Percentiles rank a stretch among this genome's conserved stretches.
Conservation (phyloP, 2,113 vertebrate species). For the Sinocyclocheilus maitianheensis region DNA sequence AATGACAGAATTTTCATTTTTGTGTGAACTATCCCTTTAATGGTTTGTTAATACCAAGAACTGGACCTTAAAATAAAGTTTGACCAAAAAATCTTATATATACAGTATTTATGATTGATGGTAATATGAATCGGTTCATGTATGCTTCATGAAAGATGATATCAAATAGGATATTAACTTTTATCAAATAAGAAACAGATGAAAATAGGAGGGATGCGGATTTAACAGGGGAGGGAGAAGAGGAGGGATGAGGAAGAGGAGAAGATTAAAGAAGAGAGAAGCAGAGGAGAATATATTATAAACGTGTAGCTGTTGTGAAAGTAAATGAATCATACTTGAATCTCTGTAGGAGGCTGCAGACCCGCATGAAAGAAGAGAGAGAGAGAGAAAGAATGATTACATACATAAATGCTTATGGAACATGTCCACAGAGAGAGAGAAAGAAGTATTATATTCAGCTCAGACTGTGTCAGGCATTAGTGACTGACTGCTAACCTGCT, state of each 20-base stretch:
- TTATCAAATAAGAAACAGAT: slow-evolving; percentile 12
- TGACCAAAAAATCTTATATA: neutral
- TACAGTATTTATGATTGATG: slow-evolving; percentile 8
- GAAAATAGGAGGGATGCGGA: neutral
- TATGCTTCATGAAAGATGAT: slow-evolving; percentile 31
- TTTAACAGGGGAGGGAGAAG: slow-evolving; percentile 5
- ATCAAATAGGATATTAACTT: slow-evolving; percentile 43
- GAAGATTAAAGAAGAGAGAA: slow-evolving; percentile 18
- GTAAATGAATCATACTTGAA: slow-evolving; percentile 90
- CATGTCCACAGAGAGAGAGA: slow-evolving; percentile 83
- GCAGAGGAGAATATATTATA: slow-evolving; percentile 55
- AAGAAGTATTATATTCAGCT: slow-evolving; percentile 31
- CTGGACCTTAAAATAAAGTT: too few relatives aligned
- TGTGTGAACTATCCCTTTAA: too few relatives aligned
- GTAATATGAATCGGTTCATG: neutral
- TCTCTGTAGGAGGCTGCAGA: slow-evolving; percentile 99
- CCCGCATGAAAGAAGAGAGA: slow-evolving; percentile 85
- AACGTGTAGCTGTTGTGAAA: slow-evolving; percentile 89
- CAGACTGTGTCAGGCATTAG: slow-evolving; percentile 21
- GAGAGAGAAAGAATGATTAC: slow-evolving; percentile 53
- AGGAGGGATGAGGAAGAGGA: neutral
- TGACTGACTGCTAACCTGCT: slow-evolving; percentile 27
- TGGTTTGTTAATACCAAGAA: too few relatives aligned
- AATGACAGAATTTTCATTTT: too few relatives aligned
- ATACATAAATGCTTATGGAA: slow-evolving; percentile 41